phyloP scores from a whole-genome alignment of 2,113 vertebrate genomes.

The Calypte anna region DNA sequence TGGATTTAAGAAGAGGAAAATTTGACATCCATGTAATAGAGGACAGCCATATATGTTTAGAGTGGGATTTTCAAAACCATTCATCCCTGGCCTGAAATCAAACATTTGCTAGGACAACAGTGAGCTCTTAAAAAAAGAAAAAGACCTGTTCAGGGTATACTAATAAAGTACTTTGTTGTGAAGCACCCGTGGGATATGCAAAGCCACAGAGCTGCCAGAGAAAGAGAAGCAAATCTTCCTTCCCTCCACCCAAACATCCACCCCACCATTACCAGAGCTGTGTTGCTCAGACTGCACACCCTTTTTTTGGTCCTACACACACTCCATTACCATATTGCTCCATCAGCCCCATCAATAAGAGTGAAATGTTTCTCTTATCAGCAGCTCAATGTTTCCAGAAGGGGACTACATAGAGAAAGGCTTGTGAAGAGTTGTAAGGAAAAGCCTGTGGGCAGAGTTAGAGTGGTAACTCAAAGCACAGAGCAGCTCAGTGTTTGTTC shows the following conservation, averaged over 20 bases:
- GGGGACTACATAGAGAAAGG: background rate
- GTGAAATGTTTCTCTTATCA: background rate
- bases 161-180: background rate
- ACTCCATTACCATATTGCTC: background rate
- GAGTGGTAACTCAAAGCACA: background rate
- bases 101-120: background rate
- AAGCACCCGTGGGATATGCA: background rate
- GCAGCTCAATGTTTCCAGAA: background rate
- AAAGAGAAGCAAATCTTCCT: background rate
- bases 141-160: background rate
- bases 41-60: background rate
- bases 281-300: background rate
- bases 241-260: background rate
- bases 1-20: constrained; percentile 14
- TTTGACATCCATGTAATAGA: constrained; percentile 36
- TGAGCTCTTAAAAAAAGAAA: background rate
- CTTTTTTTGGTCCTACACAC: background rate
- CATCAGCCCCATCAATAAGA: background rate
- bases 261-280: background rate
- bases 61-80: constrained; percentile 35
- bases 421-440: background rate
- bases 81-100: background rate
- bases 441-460: background rate
- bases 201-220: background rate
- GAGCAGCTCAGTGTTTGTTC: background rate